A percentile compares a stretch with the other conserved stretches of the same genome.
Conservation (phyloP, 2,888 invertebrate genomes). For the Aelia acuminata region DNA sequence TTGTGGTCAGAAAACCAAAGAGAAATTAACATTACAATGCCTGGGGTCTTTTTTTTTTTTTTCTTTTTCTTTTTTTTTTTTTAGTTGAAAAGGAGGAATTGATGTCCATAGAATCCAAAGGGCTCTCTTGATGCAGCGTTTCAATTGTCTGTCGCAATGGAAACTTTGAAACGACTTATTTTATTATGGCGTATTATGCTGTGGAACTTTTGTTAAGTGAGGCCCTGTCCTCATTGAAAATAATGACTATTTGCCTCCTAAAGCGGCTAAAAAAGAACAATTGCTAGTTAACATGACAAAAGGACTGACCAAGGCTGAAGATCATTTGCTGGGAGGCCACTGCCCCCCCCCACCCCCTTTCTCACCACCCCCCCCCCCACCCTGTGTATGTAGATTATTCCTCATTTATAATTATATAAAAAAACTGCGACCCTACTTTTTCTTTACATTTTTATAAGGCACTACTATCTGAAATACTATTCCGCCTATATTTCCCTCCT, state of each 20-base stretch:
- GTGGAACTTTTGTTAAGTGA: not conserved
- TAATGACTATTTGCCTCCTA: constrained; percentile 30
- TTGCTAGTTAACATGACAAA: constrained; percentile 48
- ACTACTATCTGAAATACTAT: not conserved
- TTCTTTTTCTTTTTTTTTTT: too few species aligned
- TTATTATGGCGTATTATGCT: constrained; percentile 35
- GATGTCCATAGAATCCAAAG: not conserved
- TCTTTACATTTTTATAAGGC: not conserved
- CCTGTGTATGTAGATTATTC: not conserved
- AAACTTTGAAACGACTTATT: constrained; percentile 47
- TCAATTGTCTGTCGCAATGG: not conserved
- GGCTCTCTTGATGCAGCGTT: not conserved
- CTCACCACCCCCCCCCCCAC: not conserved
- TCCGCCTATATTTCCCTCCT: not conserved
- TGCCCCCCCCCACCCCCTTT: not conserved
- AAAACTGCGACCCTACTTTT: not conserved
- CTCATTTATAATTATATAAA: constrained; percentile 28
- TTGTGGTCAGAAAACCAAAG: not conserved
- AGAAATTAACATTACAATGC: not conserved
- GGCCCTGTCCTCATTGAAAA: constrained; percentile 12
- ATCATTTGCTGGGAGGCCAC: not conserved
- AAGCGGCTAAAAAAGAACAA: constrained; percentile 48
- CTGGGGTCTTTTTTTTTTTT: not conserved
- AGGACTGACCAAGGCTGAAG: constrained; percentile 10
- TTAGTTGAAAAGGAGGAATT: not conserved